Evolutionary conservation across 2,888 invertebrate genomes (phyloP), one percentile per base, ranked within the genome.

Genomic region (Andrena praecox): DNA sequence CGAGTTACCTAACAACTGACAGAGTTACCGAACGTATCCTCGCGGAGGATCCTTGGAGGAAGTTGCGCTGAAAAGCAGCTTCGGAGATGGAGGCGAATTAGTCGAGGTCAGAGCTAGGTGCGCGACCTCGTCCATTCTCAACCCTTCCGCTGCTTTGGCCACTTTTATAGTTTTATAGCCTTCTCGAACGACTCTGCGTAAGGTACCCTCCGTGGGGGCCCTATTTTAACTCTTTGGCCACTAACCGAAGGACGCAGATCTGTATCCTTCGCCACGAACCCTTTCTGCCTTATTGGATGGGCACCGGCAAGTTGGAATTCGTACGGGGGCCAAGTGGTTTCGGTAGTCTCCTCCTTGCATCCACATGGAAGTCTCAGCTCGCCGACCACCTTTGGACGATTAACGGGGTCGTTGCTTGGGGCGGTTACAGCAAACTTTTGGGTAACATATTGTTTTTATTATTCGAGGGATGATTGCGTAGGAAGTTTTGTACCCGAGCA

Each of bases 121-220:
- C 67, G 69, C 60, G 73, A 73, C 72, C 77, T 63, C 24, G 48
- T 42, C 74, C 72, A 56, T 85, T 86, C 76, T 88, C 85, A 91
- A 92, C 89, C 90, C 91, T 91, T 91, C 87, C 87, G 78, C 67
- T 80, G 66, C 33, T 67, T 67, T 60, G 52, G 59, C 68, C 72
- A 87, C 82, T 92, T 82, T 92, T 92, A 92, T 91, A 87, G 91
- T 86, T 92, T 91, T 90, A 90, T 90, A 89, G 89, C 87, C 83
- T 75, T 85, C 78, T 82, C 59, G 33, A 77, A 72, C 72, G 78
- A 75, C 73, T 72, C 54, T 48, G 10, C 20, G 68, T 50, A 20
- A 54, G 64, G 56, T 64, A 73, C 70, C 56, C 62, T 54, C 52
- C 54, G 56, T 68, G 70, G 66, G 83, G 64, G 69, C 64, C 70